A percentile compares a stretch with the other conserved stretches of the same genome.
Conservation (phyloP, 2,797 vertebrate species). For the Lindbergichthys nudifrons region DNA sequence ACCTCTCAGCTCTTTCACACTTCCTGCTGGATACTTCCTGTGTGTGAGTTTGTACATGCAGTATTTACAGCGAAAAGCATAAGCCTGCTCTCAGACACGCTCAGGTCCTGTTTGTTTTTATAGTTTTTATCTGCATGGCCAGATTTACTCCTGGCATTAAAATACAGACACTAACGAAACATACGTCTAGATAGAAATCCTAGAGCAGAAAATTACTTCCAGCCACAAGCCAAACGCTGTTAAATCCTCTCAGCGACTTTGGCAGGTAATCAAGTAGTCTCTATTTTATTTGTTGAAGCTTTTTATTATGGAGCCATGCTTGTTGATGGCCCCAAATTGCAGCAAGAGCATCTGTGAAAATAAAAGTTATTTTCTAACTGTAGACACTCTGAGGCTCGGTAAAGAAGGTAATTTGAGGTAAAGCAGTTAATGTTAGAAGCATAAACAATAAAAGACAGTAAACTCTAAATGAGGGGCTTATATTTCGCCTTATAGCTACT, state of each 20-base stretch:
- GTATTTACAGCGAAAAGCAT: slow-evolving; percentile 19
- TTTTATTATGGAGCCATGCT: slow-evolving; percentile 8
- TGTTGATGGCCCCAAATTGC: slow-evolving; percentile 5
- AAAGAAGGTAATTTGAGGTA: slow-evolving; percentile 11
- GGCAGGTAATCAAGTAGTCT: slow-evolving; percentile 17
- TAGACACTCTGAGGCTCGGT: slow-evolving; percentile 8
- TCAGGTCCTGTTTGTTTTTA: background rate
- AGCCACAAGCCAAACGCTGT: background rate
- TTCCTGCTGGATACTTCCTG: slow-evolving; percentile 51
- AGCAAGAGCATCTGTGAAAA: slow-evolving; percentile 14
- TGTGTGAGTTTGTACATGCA: slow-evolving; percentile 10
- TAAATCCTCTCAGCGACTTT: slow-evolving; percentile 16
- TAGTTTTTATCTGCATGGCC: slow-evolving; percentile 11
- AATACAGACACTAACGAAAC: background rate
- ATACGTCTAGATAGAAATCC: slow-evolving; percentile 10
- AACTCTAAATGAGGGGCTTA: background rate
- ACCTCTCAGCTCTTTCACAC: slow-evolving; percentile 36
- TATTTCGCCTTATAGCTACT: background rate
- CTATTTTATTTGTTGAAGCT: slow-evolving; percentile 11
- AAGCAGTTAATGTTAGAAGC: slow-evolving; percentile 11
- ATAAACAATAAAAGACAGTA: slow-evolving; percentile 1
- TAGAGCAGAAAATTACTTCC: slow-evolving; percentile 17
- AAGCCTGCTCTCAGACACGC: background rate
- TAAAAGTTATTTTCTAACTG: background rate
- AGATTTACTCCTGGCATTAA: slow-evolving; percentile 20